Percentiles rank a stretch among this genome's conserved stretches.
Evolutionary conservation across 1,140 invertebrate species (phyloP).

Genomic region (Physella acuta): DNA sequence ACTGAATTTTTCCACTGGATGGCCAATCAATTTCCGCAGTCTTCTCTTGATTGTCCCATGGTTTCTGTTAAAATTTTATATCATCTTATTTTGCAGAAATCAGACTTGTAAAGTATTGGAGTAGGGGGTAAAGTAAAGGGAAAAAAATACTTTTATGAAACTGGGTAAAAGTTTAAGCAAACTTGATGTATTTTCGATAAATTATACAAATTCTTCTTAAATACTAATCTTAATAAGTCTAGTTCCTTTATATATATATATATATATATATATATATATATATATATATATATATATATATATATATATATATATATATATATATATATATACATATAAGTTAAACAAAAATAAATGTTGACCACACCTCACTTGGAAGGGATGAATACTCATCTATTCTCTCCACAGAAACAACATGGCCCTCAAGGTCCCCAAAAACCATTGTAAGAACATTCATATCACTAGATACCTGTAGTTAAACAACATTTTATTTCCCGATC

Average conservation of each 20-base stretch:
- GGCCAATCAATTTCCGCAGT: too few species aligned
- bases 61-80: too few species aligned
- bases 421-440: constrained; percentile 70
- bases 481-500: too few species aligned
- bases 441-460: constrained; percentile 15
- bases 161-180: too few species aligned
- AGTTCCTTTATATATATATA: too few species aligned
- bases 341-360: too few species aligned
- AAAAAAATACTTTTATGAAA: too few species aligned
- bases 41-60: too few species aligned
- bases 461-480: not conserved
- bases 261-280: not conserved
- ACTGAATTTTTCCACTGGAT: constrained; percentile 33
- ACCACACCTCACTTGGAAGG: constrained; percentile 65
- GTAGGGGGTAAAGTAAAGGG: too few species aligned
- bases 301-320: not conserved
- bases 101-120: too few species aligned
- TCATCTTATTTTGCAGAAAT: too few species aligned
- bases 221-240: not conserved
- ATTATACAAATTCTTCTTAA: not conserved
- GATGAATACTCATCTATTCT: constrained; percentile 92
- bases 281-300: not conserved
- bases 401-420: constrained; percentile 94
- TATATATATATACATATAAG: not conserved
- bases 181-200: too few species aligned